Base-by-base conservation (phyloP, 1,140 invertebrate genomes). In the Drosophila navojoa region DNA sequence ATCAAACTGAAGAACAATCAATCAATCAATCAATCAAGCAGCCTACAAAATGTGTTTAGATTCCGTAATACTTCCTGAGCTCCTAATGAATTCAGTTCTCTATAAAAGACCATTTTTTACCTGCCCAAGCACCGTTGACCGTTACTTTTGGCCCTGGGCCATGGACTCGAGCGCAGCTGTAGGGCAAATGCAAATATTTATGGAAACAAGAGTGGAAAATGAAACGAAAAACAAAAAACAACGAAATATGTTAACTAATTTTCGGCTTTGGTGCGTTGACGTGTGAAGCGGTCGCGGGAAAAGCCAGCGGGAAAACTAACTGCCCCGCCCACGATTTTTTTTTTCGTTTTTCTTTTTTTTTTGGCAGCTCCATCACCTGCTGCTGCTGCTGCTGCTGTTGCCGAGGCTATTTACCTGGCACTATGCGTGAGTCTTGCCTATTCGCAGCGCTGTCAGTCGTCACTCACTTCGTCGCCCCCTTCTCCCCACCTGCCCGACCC, bases 201-300 rank as follows among this genome's bases (percentile, higher is more conserved):
- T 71, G 55, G 55, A 71, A 76, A 64, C 44, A 32, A 63, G 44
- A 29, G 11, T 62, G 32, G 13, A 45, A 38, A 72, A 77, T 53
- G 64, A 59, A 64, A 74, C 16, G 42, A 45, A 15, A 45, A 16
- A 16, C n/a, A 16, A 45, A 15, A 16, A 38, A 13, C 35, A 11
- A 38, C 35, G 72, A 82, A 87, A 86, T 75, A 82, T 82, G 73
- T 89, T 89, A 89, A 89, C 84, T 89, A 89, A 89, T 89, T 89
- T 89, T 89, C 84, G 84, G 79, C 79, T 80, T 80, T 89, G 79
- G 61, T 89, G 84, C 84, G 84, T 89, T 89, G 84, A 89, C 84
- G 84, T 89, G 84, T 89, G 69, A 89, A 87, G 71, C 55, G 25
- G 53, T 53, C 29, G n/a, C 6, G 29, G 58, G 67, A 63, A 49